Conservation (phyloP, 2,113 vertebrate species). For the Ondatra zibethicus region DNA sequence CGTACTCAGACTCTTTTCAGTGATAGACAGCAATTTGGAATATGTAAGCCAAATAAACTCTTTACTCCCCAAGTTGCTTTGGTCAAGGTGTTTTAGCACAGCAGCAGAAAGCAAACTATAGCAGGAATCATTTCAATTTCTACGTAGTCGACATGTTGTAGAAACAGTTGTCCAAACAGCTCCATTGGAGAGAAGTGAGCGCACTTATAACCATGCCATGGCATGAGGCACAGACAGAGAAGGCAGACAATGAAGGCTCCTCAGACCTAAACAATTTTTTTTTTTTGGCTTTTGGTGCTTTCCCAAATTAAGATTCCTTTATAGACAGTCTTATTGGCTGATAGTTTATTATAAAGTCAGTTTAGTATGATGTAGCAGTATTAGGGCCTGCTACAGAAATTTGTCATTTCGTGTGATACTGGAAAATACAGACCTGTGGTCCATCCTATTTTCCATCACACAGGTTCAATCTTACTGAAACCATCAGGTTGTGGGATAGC, state of each 20-base stretch:
- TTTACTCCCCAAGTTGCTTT: background rate
- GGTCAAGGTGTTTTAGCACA: background rate
- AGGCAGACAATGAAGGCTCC: background rate
- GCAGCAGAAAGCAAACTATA: too few relatives aligned
- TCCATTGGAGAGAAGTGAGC: background rate
- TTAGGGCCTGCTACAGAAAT: background rate
- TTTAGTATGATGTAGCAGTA: background rate
- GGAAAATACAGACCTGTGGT: background rate
- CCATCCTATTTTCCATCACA: background rate
- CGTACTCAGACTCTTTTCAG: background rate
- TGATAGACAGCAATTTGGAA: background rate
- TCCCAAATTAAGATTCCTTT: slow-evolving; percentile 7
- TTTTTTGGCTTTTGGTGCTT: slow-evolving; percentile 37
- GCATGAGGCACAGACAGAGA: background rate
- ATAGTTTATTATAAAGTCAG: slow-evolving; percentile 13
- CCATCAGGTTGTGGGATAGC: background rate
- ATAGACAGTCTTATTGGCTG: background rate
- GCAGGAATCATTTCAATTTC: background rate
- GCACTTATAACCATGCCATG: background rate
- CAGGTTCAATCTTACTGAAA: background rate
- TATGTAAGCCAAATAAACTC: background rate
- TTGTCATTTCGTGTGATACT: slow-evolving; percentile 13
- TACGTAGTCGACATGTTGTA: background rate
- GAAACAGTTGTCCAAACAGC: background rate
- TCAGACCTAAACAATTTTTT: background rate